A percentile compares a stretch with the other conserved stretches of the same genome.
These are phyloP conservation scores for Lordiphosa clarofinis DNA, from an alignment of 1,140 invertebrate genomes.

Conservation along the genomic window DNA sequence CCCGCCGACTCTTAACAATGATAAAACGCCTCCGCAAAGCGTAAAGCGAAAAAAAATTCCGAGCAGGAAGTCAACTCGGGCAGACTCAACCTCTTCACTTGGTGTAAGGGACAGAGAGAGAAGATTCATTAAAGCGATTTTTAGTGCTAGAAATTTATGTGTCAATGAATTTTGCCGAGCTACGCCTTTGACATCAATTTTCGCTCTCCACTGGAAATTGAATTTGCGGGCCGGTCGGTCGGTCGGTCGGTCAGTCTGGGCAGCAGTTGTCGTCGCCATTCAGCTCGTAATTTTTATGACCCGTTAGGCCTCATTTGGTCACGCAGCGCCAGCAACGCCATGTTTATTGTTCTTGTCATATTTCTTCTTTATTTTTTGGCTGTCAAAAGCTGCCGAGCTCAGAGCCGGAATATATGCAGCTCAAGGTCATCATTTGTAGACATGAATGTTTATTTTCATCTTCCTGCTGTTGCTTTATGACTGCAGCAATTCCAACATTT, in stretches of 20 bases:
- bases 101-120: not conserved
- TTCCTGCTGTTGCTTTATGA: slow-evolving; percentile 31
- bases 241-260: slow-evolving; percentile 16
- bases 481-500: slow-evolving; percentile 18
- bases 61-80: slow-evolving; percentile 28
- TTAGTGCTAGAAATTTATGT: slow-evolving; percentile 46
- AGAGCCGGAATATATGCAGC: slow-evolving; percentile 8
- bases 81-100: slow-evolving; percentile 3
- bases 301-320: slow-evolving; percentile 53
- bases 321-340: slow-evolving; percentile 29
- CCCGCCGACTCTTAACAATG: slow-evolving; percentile 24
- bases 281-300: slow-evolving; percentile 53
- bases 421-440: slow-evolving; percentile 30
- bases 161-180: slow-evolving; percentile 42
- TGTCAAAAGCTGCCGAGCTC: slow-evolving; percentile 14
- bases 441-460: not conserved
- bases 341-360: slow-evolving; percentile 37
- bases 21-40: slow-evolving; percentile 10
- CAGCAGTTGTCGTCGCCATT: slow-evolving; percentile 44
- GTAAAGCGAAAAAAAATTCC: slow-evolving; percentile 2
- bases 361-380: slow-evolving; percentile 10
- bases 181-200: slow-evolving; percentile 56
- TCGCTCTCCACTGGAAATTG: slow-evolving; percentile 38
- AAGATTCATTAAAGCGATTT: slow-evolving; percentile 48
- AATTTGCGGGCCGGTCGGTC: slow-evolving; percentile 22